Base-by-base conservation (phyloP, 2,888 invertebrate genomes). In the Polyommatus iphigenia region DNA sequence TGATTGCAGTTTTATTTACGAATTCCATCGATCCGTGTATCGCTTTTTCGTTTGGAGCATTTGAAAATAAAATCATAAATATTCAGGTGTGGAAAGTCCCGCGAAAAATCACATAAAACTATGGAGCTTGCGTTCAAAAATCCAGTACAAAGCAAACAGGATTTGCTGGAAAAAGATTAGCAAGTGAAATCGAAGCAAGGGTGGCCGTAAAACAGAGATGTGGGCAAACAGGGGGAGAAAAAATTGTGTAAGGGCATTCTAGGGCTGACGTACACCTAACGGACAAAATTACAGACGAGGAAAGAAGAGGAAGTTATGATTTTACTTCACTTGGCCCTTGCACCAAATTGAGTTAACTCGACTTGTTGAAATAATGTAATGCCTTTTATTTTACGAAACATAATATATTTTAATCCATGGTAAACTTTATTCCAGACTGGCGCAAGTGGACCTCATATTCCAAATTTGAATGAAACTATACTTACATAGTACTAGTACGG, bases 131-230 rank as follows among this genome's bases (percentile, higher is more conserved):
- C 67, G 15, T 67, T 10, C 72, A 50, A 50, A 75, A 29, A 75
- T 75, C 54, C 75, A 50, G 54, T 54, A 72, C 41, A 36, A 57
- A 78, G 80, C 78, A 79, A 80, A 81, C 77, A 81, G 81, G 77
- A 80, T 81, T 79, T 79, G 78, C 77, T 79, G 79, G 79, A 81
- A 81, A 81, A 80, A 82, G 80, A 83, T 83, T 83, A 83, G 83
- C 81, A 81, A 82, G 82, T 82, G 78, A 82, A 82, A 82, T 82
- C 81, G 81, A 81, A 80, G 79, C 79, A 79, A 81, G 80, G 80
- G 80, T 80, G 77, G 79, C 79, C 82, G 82, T 81, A 80, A 81
- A 80, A 81, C 81, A 80, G 81, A 78, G 77, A 79, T 81, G 80
- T 79, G 80, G 78, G 76, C 78, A 75, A 59, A 36, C 76, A 77